These are phyloP conservation scores for Porites rus DNA, from an alignment of 92 coral and sea anemone genomes.

Conservation along the genomic window DNA sequence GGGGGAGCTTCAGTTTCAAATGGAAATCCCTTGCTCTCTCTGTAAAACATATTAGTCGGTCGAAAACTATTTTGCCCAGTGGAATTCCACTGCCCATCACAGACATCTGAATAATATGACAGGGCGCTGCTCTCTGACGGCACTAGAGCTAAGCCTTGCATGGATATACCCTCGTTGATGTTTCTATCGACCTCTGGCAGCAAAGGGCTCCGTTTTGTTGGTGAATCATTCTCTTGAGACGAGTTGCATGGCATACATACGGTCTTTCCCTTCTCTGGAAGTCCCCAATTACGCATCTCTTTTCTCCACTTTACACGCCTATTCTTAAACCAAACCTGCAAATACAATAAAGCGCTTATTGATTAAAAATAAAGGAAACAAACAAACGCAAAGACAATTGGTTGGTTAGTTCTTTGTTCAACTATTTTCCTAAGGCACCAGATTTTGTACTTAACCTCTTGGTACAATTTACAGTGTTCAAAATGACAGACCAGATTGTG, in stretches of 20 bases:
- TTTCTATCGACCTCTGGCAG: not conserved
- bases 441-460: no score
- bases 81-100: not conserved
- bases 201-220: not conserved
- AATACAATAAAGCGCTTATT: not conserved
- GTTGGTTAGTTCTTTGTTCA: no score
- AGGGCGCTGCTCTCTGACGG: not conserved
- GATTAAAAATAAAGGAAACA: not conserved
- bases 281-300: not conserved
- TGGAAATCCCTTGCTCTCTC: not conserved
- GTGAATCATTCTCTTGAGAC: not conserved
- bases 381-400: not conserved
- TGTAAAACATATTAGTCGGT: not conserved
- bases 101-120: not conserved
- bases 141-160: not conserved
- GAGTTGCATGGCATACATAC: not conserved
- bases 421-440: no score
- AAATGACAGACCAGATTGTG: no score
- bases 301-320: not conserved
- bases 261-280: not conserved
- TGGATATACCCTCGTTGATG: not conserved
- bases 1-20: not conserved
- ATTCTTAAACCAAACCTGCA: constrained; percentile 5
- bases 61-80: not conserved
- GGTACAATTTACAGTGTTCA: no score